phyloP scores from a whole-genome alignment of 2,888 invertebrate species.

The Dryobotodes eremita region DNA sequence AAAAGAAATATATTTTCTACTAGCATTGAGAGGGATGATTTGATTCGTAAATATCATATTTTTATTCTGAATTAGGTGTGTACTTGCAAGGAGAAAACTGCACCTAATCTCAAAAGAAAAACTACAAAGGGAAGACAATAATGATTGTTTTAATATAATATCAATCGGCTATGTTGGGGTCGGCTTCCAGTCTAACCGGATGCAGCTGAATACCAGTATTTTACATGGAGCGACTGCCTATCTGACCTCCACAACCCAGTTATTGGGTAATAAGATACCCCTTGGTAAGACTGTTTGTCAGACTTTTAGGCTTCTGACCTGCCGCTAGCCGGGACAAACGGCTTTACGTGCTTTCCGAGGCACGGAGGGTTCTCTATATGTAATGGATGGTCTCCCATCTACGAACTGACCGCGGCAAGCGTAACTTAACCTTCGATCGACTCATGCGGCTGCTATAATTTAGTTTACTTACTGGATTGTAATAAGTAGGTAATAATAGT shows the following conservation, averaged over 20 bases:
- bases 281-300: background rate
- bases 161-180: background rate
- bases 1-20: constrained; percentile 58
- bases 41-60: constrained; percentile 56
- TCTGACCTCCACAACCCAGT: background rate
- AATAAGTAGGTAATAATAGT: background rate
- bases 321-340: background rate
- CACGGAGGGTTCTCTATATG: too few relatives aligned
- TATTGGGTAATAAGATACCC: background rate
- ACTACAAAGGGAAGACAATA: background rate
- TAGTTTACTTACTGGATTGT: too few relatives aligned
- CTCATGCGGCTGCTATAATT: too few relatives aligned
- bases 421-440: too few relatives aligned
- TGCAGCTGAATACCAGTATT: background rate
- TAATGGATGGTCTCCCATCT: too few relatives aligned
- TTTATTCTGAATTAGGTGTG: constrained; percentile 34
- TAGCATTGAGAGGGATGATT: constrained; percentile 43
- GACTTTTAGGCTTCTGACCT: background rate
- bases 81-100: constrained; percentile 15
- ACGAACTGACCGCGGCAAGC: too few relatives aligned
- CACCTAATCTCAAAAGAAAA: background rate
- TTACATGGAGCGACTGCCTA: background rate
- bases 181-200: background rate
- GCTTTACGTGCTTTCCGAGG: too few relatives aligned
- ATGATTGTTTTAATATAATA: background rate